A percentile compares a stretch with the other conserved stretches of the same genome.
Evolutionary conservation across 2,113 vertebrate species (phyloP).

Genomic region (Prietella phreatophila): DNA sequence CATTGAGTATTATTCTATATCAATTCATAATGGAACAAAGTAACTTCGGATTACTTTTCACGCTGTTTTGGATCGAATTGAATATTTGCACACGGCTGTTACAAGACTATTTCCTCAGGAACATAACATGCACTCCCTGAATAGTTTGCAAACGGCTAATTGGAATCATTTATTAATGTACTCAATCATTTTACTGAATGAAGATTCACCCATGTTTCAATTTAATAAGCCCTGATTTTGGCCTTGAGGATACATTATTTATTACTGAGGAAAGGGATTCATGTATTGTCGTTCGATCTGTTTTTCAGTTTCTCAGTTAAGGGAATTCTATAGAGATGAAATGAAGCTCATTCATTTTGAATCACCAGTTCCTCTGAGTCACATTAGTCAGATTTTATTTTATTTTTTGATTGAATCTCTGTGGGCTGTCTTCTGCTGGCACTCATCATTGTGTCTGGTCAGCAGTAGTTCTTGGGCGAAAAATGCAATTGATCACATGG

Average conservation of each 20-base stretch:
- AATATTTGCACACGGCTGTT: background rate
- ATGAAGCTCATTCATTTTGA: background rate
- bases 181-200: too few species aligned
- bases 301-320: background rate
- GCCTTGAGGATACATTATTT: background rate
- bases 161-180: background rate
- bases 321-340: background rate
- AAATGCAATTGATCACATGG: background rate
- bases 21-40: background rate
- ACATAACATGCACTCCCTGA: background rate
- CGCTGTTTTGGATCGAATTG: too few species aligned
- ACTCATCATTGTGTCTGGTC: background rate
- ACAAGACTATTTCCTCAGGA: background rate
- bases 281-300: background rate
- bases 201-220: background rate
- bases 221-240: background rate
- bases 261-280: background rate
- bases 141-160: background rate
- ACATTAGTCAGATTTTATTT: background rate
- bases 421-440: background rate
- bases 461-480: background rate
- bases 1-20: too few species aligned
- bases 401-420: background rate
- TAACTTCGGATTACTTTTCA: background rate
- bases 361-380: background rate